Evolutionary conservation across 2,113 vertebrate species (phyloP).

Genomic region (Cathartes aura): DNA sequence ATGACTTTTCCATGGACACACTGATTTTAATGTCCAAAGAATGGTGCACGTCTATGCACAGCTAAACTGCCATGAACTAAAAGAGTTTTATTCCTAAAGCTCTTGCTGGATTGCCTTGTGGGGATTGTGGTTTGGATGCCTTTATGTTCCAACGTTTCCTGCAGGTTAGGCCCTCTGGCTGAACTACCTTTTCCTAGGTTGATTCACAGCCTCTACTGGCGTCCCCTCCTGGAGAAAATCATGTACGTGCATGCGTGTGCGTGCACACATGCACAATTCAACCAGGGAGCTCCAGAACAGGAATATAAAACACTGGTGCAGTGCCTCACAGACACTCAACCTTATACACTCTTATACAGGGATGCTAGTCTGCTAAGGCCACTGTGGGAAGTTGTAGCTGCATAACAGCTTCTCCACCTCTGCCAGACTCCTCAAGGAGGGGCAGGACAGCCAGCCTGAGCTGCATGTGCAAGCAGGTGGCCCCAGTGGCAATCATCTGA

Average conservation of each 20-base stretch:
- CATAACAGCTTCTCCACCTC: neutral
- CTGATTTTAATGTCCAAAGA: neutral
- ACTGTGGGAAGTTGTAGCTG: neutral
- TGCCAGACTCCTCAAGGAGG: neutral
- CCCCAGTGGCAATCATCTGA: fast-evolving
- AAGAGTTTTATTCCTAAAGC: neutral
- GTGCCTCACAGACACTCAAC: neutral
- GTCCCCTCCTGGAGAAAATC: neutral
- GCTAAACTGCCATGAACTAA: neutral
- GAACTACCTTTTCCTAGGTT: neutral
- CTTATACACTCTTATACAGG: neutral
- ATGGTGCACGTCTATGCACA: neutral
- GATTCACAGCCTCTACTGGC: neutral
- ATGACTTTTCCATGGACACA: neutral
- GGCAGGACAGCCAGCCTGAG: neutral
- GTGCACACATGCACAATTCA: neutral
- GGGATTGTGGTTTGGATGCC: neutral
- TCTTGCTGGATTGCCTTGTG: neutral
- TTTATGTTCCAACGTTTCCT: neutral
- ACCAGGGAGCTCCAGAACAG: neutral
- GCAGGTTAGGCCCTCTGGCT: neutral
- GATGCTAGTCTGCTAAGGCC: neutral
- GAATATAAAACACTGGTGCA: neutral
- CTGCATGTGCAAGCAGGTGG: neutral
- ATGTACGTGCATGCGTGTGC: fast-evolving